phyloP scores from a whole-genome alignment of 2,113 vertebrate species.

The Orthonyx spaldingii region DNA sequence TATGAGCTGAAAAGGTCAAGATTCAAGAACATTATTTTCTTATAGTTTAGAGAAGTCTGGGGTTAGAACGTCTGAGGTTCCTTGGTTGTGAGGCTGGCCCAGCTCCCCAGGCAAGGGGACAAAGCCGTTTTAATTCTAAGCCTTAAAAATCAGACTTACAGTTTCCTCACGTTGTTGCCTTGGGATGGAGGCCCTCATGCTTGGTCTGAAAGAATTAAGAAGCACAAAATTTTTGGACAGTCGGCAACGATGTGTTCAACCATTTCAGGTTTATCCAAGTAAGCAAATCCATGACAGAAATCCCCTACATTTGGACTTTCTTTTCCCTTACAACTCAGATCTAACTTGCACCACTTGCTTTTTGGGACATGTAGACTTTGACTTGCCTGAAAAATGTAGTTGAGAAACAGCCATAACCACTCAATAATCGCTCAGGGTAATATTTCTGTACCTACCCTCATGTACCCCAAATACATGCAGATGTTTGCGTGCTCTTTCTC shows the following conservation, averaged over 20 bases:
- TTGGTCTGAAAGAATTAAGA: background rate
- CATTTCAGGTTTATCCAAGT: background rate
- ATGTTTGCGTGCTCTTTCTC: slow-evolving; percentile 57
- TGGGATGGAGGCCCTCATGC: background rate
- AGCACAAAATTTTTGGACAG: background rate
- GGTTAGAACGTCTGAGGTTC: background rate
- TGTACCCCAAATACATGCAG: slow-evolving; percentile 48
- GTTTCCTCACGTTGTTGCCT: background rate
- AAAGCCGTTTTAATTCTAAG: background rate
- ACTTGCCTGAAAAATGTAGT: slow-evolving; percentile 35
- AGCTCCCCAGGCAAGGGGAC: background rate
- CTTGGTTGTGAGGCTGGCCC: background rate
- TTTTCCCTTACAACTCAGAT: background rate
- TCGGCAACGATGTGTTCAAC: background rate
- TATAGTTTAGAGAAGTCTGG: background rate
- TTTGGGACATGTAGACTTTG: background rate
- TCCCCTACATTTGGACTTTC: background rate
- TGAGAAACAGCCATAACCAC: slow-evolving; percentile 50
- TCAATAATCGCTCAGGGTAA: slow-evolving; percentile 16
- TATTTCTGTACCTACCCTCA: slow-evolving; percentile 48
- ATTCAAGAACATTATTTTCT: background rate
- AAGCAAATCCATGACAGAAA: background rate
- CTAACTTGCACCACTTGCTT: background rate
- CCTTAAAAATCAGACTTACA: background rate
- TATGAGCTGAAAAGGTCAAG: slow-evolving; percentile 27